A percentile compares a stretch with the other conserved stretches of the same genome.
Conservation (phyloP, 2,797 vertebrate species). For the Pogoniulus pusillus region DNA sequence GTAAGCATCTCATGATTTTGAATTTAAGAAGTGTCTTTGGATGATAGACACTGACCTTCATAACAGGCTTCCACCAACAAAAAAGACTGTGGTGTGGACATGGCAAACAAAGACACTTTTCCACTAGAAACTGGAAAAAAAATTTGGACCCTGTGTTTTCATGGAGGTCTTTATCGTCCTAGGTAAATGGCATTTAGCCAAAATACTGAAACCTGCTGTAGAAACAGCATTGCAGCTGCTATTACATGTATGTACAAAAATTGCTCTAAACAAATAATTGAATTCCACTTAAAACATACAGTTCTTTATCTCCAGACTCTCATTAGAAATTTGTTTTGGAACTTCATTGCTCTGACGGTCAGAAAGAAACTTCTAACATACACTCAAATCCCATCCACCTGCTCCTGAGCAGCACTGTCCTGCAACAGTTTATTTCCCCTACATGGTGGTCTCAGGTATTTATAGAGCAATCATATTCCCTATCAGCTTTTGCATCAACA, state of each 20-base stretch:
- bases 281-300: background rate
- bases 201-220: background rate
- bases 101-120: background rate
- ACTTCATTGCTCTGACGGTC: background rate
- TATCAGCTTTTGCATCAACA: background rate
- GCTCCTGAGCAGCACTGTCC: background rate
- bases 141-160: background rate
- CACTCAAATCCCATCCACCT: background rate
- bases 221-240: background rate
- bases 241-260: background rate
- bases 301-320: background rate
- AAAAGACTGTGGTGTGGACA: rapidly evolving
- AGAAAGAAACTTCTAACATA: background rate
- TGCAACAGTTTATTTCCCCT: background rate
- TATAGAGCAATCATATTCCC: background rate
- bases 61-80: background rate
- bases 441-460: background rate
- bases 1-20: background rate
- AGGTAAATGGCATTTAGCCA: background rate
- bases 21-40: background rate
- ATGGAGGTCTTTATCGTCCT: background rate
- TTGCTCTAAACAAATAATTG: background rate
- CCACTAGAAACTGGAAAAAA: background rate
- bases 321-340: background rate
- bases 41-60: background rate